Base-by-base conservation (phyloP, 2,113 vertebrate genomes). In the Falco punctatus region DNA sequence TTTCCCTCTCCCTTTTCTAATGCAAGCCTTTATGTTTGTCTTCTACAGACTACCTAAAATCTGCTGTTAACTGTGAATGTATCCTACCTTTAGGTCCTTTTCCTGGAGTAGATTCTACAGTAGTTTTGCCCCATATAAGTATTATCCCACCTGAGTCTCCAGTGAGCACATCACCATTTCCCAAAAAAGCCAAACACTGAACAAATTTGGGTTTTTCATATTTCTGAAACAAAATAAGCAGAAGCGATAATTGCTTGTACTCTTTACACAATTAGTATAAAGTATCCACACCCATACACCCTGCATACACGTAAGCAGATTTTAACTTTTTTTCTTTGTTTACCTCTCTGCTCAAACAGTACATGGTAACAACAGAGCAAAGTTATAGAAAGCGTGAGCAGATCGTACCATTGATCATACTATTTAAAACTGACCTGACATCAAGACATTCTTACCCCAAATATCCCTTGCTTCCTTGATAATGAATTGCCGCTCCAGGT, bases 181-280 rank as follows among this genome's bases (percentile, higher is more conserved):
- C 98, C 96, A 99, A 98, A 97, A 99, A 99, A 22, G 99, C 98
- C 97, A 99, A 97, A 94, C 99, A 99, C 95, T 99, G 99, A 51
- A 99, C 97, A 81, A 99, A 99, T 97, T 99, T 99, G 24, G 99
- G 99, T 96, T 99, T 99, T 97, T 99, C 99, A 2, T 99, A 99
- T 99, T 99, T 99, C 99, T 99, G 97, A 48, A 97, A 98, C 22
- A 88, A 85, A 97, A 81, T 22, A 71, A 95, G 57, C 35, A 75
- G 90, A 96, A 54, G 52, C 33, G 35, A 28, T 82, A 81, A 88
- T 4, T 81, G 26, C 10, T 84, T 48, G 6, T 23, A 75, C 22
- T 61, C 32, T 58, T 66, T 16, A 59, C 1, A 0, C 46, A 52
- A 85, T 48, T 54, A 70, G 62, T 17, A 49, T 20, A 69, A 85